Percentiles rank a stretch among this genome's conserved stretches.
Conservation (phyloP, 2,888 invertebrate species). For the Ormyrus nitidulus region DNA sequence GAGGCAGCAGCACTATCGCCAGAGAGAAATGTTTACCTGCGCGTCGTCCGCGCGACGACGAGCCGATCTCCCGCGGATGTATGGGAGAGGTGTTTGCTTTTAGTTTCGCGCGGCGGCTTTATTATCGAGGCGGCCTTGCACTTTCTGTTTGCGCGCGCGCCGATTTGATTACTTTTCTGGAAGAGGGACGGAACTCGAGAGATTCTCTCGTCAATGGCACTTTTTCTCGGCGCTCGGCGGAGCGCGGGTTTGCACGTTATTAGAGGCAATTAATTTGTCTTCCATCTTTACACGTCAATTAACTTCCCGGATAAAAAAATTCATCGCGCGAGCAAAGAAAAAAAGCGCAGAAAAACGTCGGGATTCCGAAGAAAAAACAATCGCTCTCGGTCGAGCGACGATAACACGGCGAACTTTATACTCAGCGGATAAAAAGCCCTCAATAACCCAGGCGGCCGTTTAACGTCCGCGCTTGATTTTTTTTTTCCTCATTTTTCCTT, state of each 20-base stretch:
- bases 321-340: no score
- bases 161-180: not conserved
- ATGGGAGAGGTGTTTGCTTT: slow-evolving; percentile 30
- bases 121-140: slow-evolving; percentile 5
- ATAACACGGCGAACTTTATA: no score
- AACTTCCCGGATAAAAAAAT: no score
- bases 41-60: no score
- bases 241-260: not conserved
- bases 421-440: no score
- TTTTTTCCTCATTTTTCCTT: no score
- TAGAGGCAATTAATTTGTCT: not conserved
- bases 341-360: no score
- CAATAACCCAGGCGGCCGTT: no score
- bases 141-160: not conserved
- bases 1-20: slow-evolving; percentile 15
- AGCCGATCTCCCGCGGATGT: not conserved
- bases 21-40: slow-evolving; percentile 15
- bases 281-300: no score
- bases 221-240: not conserved
- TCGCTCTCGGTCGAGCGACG: no score
- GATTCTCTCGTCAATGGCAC: not conserved
- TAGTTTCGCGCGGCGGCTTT: slow-evolving; percentile 20
- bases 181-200: not conserved
- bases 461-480: no score
- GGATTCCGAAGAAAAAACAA: no score